Evolutionary conservation across 1,140 invertebrate genomes (phyloP), one percentile per base, ranked within the genome.

Genomic region (Dendroctonus ponderosae): DNA sequence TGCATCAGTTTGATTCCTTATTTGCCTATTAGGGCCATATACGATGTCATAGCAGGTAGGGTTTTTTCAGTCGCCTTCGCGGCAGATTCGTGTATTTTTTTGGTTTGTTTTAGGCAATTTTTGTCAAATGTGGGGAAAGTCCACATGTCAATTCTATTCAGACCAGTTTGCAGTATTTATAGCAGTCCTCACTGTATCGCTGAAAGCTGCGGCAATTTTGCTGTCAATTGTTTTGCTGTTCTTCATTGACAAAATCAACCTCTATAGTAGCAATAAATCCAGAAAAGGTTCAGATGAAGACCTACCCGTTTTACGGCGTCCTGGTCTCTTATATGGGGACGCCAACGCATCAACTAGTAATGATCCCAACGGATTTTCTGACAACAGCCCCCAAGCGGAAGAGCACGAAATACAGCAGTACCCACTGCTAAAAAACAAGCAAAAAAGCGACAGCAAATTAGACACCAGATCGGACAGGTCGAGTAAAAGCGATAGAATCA

Each of bases 11-110:
- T 87, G 0, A 80, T 87, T 7, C 80, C 81, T 11, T 82, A 84
- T 69, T 70, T 87, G 5, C 82, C 82, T 0, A 82, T 83, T 3
- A 84, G 84, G 76, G 69, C 85, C 7, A 73, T 81, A 39, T 87
- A 87, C 67, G 74, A 83, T 43, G 38, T 75, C 15, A 80, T 86
- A 11, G 76, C 80, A 11, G 76, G 82, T 83, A 76, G 76, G 71
- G 6, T 70, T 61, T 50, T 26, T 1, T 9, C 58, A 62, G 59
- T 58, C 12, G 9, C 12, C 44, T 46, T 46, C 12, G 12, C 2
- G 12, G 12, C 44, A 46, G 12, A 46, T 2, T 46, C 12, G 12
- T 46, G 44, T 46, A 46, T 9, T 9, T 3, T 46, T 46, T 15
- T 62, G 52, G 69, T 62, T 67, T 62, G 52, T 71, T 62, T 67